A percentile compares a stretch with the other conserved stretches of the same genome.
Evolutionary conservation across 1,140 invertebrate species (phyloP).

Genomic region (Sinonovacula constricta): DNA sequence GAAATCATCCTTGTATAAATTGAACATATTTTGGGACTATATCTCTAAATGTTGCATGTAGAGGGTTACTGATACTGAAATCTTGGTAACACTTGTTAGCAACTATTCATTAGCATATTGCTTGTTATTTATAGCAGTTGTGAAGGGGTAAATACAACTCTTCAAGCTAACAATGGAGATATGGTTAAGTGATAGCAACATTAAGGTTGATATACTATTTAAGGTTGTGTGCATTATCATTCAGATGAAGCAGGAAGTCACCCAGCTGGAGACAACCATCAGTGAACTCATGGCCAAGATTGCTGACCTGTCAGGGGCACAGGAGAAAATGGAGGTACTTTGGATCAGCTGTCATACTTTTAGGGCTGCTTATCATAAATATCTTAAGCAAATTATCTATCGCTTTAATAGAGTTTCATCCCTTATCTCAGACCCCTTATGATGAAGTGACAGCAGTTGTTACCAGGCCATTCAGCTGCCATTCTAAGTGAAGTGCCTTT

Average conservation of each 20-base stretch:
- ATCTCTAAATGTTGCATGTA: too few relatives aligned
- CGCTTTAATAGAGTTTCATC: not conserved
- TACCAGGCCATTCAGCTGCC: not conserved
- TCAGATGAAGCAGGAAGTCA: slow-evolving; percentile 29
- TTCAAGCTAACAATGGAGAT: too few relatives aligned
- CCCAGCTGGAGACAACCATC: slow-evolving; percentile 42
- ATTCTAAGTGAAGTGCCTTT: not conserved
- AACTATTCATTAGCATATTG: too few relatives aligned
- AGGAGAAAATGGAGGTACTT: slow-evolving; percentile 23
- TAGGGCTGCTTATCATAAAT: not conserved
- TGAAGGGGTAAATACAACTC: too few relatives aligned
- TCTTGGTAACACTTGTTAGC: too few relatives aligned
- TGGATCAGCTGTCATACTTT: not conserved
- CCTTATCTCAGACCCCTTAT: not conserved
- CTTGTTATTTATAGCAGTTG: too few relatives aligned
- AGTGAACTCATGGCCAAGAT: slow-evolving; percentile 44
- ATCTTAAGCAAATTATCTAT: not conserved
- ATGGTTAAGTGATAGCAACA: too few relatives aligned
- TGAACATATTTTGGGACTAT: too few relatives aligned
- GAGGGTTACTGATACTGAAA: too few relatives aligned
- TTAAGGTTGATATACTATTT: not conserved
- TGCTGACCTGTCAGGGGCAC: slow-evolving; percentile 5
- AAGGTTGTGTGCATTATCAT: not conserved
- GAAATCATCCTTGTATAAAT: too few relatives aligned
- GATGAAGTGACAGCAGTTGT: not conserved